Conservation (phyloP, 2,113 vertebrate species). For the Grammomys dolichurus region DNA sequence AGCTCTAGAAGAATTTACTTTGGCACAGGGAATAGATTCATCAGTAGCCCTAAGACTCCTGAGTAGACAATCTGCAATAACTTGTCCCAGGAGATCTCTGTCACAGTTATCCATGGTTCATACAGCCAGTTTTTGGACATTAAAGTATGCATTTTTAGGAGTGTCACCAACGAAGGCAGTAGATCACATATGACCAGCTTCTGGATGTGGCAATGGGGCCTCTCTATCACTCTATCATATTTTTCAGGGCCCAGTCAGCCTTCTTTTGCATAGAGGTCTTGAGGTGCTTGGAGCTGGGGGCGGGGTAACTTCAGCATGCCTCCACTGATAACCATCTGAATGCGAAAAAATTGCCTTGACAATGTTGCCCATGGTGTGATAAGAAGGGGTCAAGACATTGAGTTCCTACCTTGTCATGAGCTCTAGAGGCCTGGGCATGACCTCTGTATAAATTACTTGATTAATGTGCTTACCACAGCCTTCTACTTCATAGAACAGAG, state of each 20-base stretch:
- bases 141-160: not conserved
- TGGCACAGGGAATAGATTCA: not conserved
- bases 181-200: not conserved
- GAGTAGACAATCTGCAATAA: not conserved
- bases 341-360: not conserved
- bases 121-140: not conserved
- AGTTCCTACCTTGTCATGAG: not conserved
- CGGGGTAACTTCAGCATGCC: not conserved
- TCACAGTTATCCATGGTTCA: not conserved
- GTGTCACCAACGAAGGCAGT: not conserved
- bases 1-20: not conserved
- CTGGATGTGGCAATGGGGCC: not conserved
- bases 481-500: not conserved
- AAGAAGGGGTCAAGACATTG: not conserved
- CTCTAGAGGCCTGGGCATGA: not conserved
- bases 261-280: not conserved
- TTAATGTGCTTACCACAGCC: not conserved
- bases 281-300: not conserved
- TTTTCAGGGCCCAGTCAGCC: not conserved
- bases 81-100: not conserved
- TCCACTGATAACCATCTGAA: not conserved
- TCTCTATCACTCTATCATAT: not conserved
- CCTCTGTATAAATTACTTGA: not conserved
- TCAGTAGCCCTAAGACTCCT: not conserved
- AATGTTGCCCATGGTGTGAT: not conserved